Percentiles rank a stretch among this genome's conserved stretches.
Evolutionary conservation across 2,797 vertebrate species (phyloP).

Genomic region (Chaunax sp.): DNA sequence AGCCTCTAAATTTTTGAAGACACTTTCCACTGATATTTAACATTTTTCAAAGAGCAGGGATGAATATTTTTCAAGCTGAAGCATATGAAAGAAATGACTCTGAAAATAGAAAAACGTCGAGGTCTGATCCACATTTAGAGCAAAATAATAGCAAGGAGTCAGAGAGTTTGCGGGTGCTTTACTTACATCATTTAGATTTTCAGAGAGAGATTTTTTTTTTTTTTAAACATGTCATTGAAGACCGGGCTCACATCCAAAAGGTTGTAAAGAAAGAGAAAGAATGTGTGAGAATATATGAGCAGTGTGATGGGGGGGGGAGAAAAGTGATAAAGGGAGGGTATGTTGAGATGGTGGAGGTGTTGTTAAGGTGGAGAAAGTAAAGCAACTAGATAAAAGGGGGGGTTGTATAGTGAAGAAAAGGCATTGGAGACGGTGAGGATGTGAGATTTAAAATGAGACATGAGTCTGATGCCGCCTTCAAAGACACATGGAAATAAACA

Average conservation of each 20-base stretch:
- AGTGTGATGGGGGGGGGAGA: background rate
- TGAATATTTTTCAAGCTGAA: too few relatives aligned
- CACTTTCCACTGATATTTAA: background rate
- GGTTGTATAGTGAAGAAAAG: background rate
- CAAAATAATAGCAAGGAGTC: too few relatives aligned
- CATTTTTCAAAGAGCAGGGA: too few relatives aligned
- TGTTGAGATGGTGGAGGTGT: constrained; percentile 10
- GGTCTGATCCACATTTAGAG: background rate
- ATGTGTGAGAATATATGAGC: constrained; percentile 34
- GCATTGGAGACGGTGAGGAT: constrained; percentile 25
- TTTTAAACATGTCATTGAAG: too few relatives aligned
- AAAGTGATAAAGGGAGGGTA: constrained; percentile 8
- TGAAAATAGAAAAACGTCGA: background rate
- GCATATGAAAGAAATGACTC: background rate
- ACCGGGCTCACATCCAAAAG: background rate
- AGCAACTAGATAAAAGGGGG: background rate
- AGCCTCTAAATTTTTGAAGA: too few relatives aligned
- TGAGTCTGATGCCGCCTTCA: constrained; percentile 12
- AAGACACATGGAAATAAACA: background rate
- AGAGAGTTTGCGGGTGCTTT: background rate
- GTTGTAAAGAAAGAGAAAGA: background rate
- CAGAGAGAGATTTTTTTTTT: constrained; percentile 2
- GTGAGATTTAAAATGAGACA: constrained; percentile 34
- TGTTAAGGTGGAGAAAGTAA: constrained; percentile 7
- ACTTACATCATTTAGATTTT: background rate